Base-by-base conservation (phyloP, 2,888 invertebrate species). In the Drosophila formosana region DNA sequence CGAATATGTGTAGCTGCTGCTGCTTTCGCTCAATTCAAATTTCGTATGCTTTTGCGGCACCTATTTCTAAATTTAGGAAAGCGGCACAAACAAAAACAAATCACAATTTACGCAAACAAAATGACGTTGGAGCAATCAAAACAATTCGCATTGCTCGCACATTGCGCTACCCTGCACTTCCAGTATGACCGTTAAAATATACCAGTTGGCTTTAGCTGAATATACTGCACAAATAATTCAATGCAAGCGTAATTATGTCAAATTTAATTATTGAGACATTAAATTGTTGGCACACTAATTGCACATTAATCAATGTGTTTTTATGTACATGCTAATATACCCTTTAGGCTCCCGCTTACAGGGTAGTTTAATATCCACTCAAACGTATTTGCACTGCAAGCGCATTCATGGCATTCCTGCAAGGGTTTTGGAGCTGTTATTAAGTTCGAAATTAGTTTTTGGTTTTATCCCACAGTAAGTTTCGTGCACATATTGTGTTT, bases 21-120 rank as follows among this genome's bases (percentile, higher is more conserved):
- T 47, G 30, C 30, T 37, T 61, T 49, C n/a, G 58, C 28, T 18
- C 50, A 50, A 76, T 79, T 82, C 63, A 73, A 82, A 87, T 78
- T 71, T 56, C n/a, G 26, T 67, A 79, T 75, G 52, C 57, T 58
- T 85, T 85, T 83, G 80, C 83, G 80, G 82, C 84, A 83, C 84
- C 80, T 66, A 76, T 64, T 66, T 53, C 78, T 83, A 83, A 56
- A 67, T 67, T 82, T 88, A 88, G 30, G 18, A 18, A 18, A 18
- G 18, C 18, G 18, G 82, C 70, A 11, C 41, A 78, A 78, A 68
- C 63, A 58, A 57, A 68, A 73, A 65, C 62, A 74, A 58, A 46
- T 25, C 37, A 64, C 56, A 65, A 71, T 72, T 39, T 79, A 71
- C 82, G 82, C 66, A 73, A 82, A 43, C 64, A 58, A 61, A 62